Percentiles rank a stretch among this genome's conserved stretches.
These are phyloP conservation scores for Podabrus alpinus DNA, from an alignment of 2,888 invertebrate genomes.

Conservation along the genomic window DNA sequence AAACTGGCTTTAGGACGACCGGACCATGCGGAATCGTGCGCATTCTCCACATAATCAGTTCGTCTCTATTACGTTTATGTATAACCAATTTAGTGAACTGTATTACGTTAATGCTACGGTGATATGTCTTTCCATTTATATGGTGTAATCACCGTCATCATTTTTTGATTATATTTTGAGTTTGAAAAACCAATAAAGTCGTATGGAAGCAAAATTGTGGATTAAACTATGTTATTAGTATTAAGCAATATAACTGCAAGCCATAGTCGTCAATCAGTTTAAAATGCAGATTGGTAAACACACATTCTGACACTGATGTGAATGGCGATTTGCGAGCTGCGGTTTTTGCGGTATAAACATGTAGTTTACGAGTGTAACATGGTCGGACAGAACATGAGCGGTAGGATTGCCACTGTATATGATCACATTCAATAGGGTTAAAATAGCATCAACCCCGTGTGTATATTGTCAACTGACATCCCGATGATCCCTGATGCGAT, in stretches of 20 bases:
- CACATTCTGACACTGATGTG: constrained; percentile 53
- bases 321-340: constrained; percentile 57
- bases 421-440: constrained; percentile 51
- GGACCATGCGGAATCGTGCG: too few species aligned
- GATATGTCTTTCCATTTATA: background rate
- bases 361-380: constrained; percentile 55
- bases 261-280: constrained; percentile 52
- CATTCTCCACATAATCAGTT: too few species aligned
- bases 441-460: constrained; percentile 46
- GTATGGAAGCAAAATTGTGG: constrained; percentile 5
- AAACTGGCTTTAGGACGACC: too few species aligned
- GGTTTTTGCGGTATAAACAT: constrained; percentile 59
- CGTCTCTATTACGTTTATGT: too few species aligned
- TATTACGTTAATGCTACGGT: background rate
- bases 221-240: background rate
- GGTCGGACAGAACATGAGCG: constrained; percentile 53
- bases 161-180: background rate
- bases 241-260: constrained; percentile 12
- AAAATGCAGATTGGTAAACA: constrained; percentile 55
- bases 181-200: constrained; percentile 7
- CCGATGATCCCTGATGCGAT: constrained; percentile 46
- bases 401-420: constrained; percentile 53
- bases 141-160: background rate
- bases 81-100: background rate
- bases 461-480: constrained; percentile 47